Evolutionary conservation across 2,888 invertebrate genomes (phyloP), one percentile per base, ranked within the genome.

Genomic region (Chaitophorus viminalis): DNA sequence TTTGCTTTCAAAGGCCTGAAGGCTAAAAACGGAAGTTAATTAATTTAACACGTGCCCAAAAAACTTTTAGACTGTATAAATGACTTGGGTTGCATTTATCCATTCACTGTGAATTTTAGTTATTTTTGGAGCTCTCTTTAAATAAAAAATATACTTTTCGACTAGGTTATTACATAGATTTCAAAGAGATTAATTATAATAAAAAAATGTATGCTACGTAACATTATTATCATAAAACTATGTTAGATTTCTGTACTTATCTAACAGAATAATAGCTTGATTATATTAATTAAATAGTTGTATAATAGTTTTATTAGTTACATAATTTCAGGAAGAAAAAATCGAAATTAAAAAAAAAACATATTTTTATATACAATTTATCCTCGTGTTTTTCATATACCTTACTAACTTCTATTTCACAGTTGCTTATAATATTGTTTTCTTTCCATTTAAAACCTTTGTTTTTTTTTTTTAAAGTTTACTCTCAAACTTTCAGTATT

Each of bases 31-130:
- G 65, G 79, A 74, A 87, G 79, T 79, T 87, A 87, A 87, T 87
- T 87, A 79, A 87, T 79, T 85, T 86, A 78, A 78, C 78, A 78
- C 78, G 78, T 78, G 86, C 70, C 54, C 75, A 54, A 86, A 86
- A 86, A 86, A 70, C 70, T 86, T 86, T 86, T 54, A 46, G 36
- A 54, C 33, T 33, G 84, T 46, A 76, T 76, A 84, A 75, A 84
- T 31, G 82, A 39, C 74, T 54, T 11, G 18, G 21, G 29, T 74
- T 21, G 54, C 74, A n/a, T 36, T 17, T n/a, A 70, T 29, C 17
- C 18, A 3, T 8, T n/a, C 39, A 54, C 65, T n/a, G 31, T 29
- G 39, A 31, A 25, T 60, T 82, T 29, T 21, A n/a, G 52, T 82
- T 82, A 83, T 83, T 83, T 82, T 75, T 29, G 36, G 36, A 75